Evolutionary conservation across 2,888 invertebrate genomes (phyloP).

Genomic region (Odontomyia ornata): DNA sequence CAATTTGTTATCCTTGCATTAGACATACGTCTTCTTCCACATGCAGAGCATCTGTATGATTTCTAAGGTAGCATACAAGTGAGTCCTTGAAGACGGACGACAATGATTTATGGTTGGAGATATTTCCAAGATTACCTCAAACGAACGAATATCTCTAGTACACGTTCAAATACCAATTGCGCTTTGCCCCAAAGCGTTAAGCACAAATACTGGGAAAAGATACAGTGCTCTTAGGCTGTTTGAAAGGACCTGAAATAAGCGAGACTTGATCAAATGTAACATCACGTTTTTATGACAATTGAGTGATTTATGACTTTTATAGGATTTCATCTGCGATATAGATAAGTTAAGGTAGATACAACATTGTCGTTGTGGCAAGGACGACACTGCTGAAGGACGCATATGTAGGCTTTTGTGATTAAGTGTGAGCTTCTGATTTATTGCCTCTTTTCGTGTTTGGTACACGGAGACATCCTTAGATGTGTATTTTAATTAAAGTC

Average conservation of each 20-base stretch:
- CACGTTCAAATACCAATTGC: background rate
- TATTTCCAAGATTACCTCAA: conserved; percentile 4
- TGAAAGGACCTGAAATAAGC: background rate
- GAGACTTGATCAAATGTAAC: conserved; percentile 35
- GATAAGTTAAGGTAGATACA: conserved; percentile 21
- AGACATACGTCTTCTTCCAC: background rate
- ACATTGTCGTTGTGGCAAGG: background rate
- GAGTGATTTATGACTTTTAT: conserved; percentile 39
- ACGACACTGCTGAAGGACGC: background rate
- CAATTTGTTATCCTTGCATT: background rate
- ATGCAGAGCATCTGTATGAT: background rate
- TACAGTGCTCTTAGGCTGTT: background rate
- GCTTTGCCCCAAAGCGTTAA: background rate
- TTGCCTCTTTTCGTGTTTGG: background rate
- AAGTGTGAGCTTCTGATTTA: conserved; percentile 26
- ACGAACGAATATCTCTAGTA: background rate
- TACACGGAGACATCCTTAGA: background rate
- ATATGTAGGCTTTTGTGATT: conserved; percentile 18
- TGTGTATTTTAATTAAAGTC: background rate
- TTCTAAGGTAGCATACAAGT: background rate
- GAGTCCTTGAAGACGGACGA: conserved; percentile 8
- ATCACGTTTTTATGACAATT: conserved; percentile 41
- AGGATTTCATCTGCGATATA: conserved; percentile 17
- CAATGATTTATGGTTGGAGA: conserved; percentile 26
- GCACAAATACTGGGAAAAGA: no score